Conservation (phyloP, 2,888 invertebrate species). For the Troides oblongomaculatus region DNA sequence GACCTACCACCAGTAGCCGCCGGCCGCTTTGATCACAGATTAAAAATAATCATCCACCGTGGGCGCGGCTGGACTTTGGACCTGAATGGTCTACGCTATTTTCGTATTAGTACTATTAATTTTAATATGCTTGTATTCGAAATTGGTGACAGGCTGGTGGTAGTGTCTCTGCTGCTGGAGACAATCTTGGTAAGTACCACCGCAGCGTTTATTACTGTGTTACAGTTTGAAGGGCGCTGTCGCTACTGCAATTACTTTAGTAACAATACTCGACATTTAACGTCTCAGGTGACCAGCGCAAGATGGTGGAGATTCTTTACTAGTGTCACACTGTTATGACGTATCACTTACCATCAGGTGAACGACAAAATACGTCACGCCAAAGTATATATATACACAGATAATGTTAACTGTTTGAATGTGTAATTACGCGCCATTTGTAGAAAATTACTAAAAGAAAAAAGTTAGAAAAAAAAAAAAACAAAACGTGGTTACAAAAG, state of each 20-base stretch:
- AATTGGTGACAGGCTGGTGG: neutral
- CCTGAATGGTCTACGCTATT: slow-evolving; percentile 10
- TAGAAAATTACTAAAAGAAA: neutral
- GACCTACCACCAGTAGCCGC: neutral
- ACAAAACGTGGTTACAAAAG: too few species aligned
- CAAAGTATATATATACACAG: slow-evolving; percentile 18
- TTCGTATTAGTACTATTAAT: slow-evolving; percentile 8
- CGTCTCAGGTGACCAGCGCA: too few species aligned
- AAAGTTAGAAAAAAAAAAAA: too few species aligned
- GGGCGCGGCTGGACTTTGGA: slow-evolving; percentile 20
- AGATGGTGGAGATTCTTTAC: too few species aligned
- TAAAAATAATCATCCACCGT: slow-evolving; percentile 17
- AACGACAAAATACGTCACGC: slow-evolving; percentile 9
- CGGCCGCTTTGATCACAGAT: slow-evolving; percentile 7
- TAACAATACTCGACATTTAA: too few species aligned
- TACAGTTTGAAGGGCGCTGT: too few species aligned
- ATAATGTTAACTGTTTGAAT: slow-evolving; percentile 13
- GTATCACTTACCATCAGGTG: neutral
- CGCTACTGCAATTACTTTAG: too few species aligned
- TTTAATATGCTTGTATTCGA: neutral
- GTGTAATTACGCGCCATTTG: slow-evolving; percentile 16
- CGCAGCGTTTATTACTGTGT: too few species aligned
- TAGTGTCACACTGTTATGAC: too few species aligned
- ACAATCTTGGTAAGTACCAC: too few species aligned
- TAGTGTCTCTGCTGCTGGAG: neutral